Conservation (phyloP, 2,888 invertebrate genomes). For the Aphodius granarius region DNA sequence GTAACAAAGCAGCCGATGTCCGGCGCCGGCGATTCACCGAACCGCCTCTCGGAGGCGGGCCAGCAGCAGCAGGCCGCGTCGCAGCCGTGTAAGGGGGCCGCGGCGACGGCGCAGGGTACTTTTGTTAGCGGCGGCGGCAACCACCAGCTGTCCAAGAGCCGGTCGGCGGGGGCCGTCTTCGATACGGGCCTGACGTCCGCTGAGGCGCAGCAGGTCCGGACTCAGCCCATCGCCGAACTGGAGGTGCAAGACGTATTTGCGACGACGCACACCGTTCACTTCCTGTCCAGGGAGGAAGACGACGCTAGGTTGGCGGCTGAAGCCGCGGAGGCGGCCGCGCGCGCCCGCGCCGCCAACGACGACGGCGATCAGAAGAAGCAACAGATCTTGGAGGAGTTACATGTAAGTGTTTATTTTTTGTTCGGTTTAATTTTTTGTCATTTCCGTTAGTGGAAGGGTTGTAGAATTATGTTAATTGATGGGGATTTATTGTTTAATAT, state of each 20-base stretch:
- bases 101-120: too few species aligned
- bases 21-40: constrained; percentile 49
- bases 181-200: constrained; percentile 59
- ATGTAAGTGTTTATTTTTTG: constrained; percentile 43
- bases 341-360: too few species aligned
- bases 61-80: constrained; percentile 35
- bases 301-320: too few species aligned
- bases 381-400: constrained; percentile 70
- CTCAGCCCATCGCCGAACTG: constrained; percentile 50
- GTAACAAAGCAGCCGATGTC: constrained; percentile 26
- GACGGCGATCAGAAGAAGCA: constrained; percentile 71
- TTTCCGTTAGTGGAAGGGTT: constrained; percentile 27
- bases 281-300: constrained; percentile 55
- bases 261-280: constrained; percentile 47
- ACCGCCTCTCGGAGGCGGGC: constrained; percentile 54
- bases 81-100: constrained; percentile 44
- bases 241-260: constrained; percentile 48
- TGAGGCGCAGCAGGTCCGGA: constrained; percentile 60
- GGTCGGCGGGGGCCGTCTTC: constrained; percentile 55
- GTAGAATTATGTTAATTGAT: constrained; percentile 36
- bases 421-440: neutral
- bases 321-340: too few species aligned
- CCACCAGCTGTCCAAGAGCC: constrained; percentile 57
- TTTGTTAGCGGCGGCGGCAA: constrained; percentile 43
- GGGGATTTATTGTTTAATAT: too few species aligned